Base-by-base conservation (phyloP, 2,888 invertebrate species). In the Drosophila anomelani region DNA sequence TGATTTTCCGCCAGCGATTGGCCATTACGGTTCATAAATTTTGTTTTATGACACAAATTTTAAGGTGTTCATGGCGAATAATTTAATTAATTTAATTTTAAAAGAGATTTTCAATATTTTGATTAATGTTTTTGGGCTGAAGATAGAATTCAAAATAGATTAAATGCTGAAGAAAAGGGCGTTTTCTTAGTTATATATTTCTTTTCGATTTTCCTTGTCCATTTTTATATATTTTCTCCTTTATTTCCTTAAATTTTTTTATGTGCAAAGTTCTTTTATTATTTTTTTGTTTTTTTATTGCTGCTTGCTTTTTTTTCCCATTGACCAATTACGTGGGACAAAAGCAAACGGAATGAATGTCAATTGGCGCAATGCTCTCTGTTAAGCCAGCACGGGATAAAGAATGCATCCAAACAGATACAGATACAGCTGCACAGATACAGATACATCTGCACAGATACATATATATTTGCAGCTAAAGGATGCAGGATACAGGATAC, bases 251-350 rank as follows among this genome's bases (percentile, higher is more conserved):
- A 23, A n/a, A 32, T 38, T 36, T 36, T 23, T 20, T 20, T 32
- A 8, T 20, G 23, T 59, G 12, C 39, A 12, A n/a, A 23, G 7
- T 23, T 23, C 34, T 36, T n/a, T 38, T 5, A 5, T 0, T 6
- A 2, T 32, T 47, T 41, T n/a, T n/a, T n/a, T n/a, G n/a, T 32
- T 38, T 15, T 10, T 10, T 32, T 20, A 17, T 39, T 49, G 36
- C 17, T 34, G 26, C 15, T 32, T 29, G 29, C 29, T 29, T 46
- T 39, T 23, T 32, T 47, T 58, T 57, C 58, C 38, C 44, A 69
- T 43, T 77, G 80, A 59, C 66, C 80, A 85, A 81, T 80, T 82
- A 85, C 73, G 39, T 34, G 38, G 63, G 61, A 72, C 46, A 61
- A 72, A 75, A 51, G 80, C 61, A 67, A 76, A 64, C 66, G 66